Evolutionary conservation across 2,797 vertebrate genomes (phyloP), one percentile per base, ranked within the genome.

Genomic region (Neostethus bicornis): DNA sequence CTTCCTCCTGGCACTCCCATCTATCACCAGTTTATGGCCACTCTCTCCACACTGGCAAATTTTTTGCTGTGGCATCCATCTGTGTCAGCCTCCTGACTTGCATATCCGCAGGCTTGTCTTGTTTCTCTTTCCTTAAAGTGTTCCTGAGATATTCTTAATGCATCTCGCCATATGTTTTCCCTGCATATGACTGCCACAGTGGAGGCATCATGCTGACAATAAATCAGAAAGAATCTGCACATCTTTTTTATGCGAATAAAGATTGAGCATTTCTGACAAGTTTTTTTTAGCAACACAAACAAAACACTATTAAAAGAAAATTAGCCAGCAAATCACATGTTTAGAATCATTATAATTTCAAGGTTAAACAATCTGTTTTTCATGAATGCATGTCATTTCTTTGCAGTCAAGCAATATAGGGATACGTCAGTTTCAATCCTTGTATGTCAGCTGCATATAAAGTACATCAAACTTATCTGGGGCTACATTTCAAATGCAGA

Each of bases 1-100:
- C 77, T 80, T 77, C 67, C 73, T 70, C 8, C 45, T 84, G 85
- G 77, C 84, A 61, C 75, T 71, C 62, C 41, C 84, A 91, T 91
- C 80, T 72, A 89, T 92, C 90, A 90, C 54, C 52, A 24, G 43
- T 85, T 90, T 91, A 89, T 82, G 75, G 68, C 77, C 73, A 71
- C 80, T 79, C 82, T 79, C 42, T 66, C 34, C 62, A 70, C 72
- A 69, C 72, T 21, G 32, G 49, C 77, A 68, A 77, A 72, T 78
- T 66, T n/a, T 68, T 77, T 47, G 52, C 69, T 29, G 31, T 50
- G 68, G 73, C 84, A 90, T 90, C 83, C 78, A 86, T 90, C 86
- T 85, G 70, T 71, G 84, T 87, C 75, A 78, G 6, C 62, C 7
- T 77, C 68, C 51, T 65, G 58, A 82, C 75, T 69, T 66, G 64